phyloP scores from a whole-genome alignment of 1,140 invertebrate genomes.

The Brachionus sp. region DNA sequence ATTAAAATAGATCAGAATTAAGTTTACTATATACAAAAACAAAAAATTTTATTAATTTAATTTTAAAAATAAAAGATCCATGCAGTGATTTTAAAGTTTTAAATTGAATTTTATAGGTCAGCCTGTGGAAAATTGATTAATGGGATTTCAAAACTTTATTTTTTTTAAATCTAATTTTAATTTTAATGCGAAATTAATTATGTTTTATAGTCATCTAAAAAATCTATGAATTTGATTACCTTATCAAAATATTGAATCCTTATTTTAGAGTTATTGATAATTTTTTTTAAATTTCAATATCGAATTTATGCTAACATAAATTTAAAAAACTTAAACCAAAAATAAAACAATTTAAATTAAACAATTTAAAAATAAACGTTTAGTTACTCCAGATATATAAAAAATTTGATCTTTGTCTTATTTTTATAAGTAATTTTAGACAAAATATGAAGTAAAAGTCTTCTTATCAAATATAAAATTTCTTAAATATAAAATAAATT shows the following conservation, averaged over 20 bases:
- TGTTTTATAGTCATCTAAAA: background rate
- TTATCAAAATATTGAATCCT: background rate
- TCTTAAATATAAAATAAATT: no score
- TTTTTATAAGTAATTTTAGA: no score
- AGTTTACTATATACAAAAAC: background rate
- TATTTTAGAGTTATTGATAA: background rate
- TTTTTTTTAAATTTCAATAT: background rate
- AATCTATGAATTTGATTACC: background rate
- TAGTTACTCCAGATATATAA: no score
- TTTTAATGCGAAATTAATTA: background rate
- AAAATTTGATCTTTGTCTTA: no score
- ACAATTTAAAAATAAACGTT: no score
- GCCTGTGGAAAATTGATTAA: background rate
- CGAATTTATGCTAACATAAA: background rate
- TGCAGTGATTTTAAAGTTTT: background rate
- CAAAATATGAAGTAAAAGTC: no score
- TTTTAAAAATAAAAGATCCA: slow-evolving; percentile 52
- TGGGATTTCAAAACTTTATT: background rate
- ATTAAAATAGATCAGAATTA: background rate
- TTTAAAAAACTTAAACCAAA: background rate
- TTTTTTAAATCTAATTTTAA: background rate
- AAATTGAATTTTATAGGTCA: background rate
- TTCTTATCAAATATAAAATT: no score
- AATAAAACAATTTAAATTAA: no score
- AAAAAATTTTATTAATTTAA: slow-evolving; percentile 51